These are phyloP conservation scores for Aphelenchoides besseyi DNA, from an alignment of 1,140 invertebrate genomes.

Conservation along the genomic window DNA sequence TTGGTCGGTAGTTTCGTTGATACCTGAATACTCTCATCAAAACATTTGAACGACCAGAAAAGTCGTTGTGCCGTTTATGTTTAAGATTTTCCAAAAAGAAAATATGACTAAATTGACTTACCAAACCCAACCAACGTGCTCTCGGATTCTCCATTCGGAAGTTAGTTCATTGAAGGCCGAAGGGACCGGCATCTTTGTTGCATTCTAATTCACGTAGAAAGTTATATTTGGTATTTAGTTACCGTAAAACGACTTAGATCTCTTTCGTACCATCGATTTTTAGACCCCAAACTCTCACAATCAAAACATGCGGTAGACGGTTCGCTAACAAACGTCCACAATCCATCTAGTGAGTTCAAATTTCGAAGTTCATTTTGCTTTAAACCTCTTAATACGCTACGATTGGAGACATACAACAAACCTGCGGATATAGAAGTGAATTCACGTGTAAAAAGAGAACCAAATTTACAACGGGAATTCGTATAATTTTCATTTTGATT, in stretches of 20 bases:
- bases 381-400: not conserved
- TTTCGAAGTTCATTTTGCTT: constrained; percentile 62
- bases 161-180: constrained; percentile 93
- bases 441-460: not conserved
- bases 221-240: not conserved
- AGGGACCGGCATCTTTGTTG: constrained; percentile 85
- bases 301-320: constrained; percentile 36
- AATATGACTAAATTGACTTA: too few relatives aligned
- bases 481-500: not conserved
- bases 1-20: not conserved
- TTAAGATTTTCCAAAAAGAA: constrained; percentile 55
- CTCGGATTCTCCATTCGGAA: constrained; percentile 73
- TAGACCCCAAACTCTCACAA: constrained; percentile 44
- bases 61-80: not conserved
- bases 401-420: not conserved
- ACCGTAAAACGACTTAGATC: constrained; percentile 50
- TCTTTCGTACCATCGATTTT: constrained; percentile 42
- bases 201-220: constrained; percentile 40
- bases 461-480: not conserved
- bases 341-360: constrained; percentile 63
- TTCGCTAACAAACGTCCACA: constrained; percentile 64
- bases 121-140: constrained; percentile 82
- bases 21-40: constrained; percentile 57
- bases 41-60: constrained; percentile 53
- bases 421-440: not conserved